phyloP scores from a whole-genome alignment of 2,888 invertebrate genomes.

The Mechanitis messenoides region DNA sequence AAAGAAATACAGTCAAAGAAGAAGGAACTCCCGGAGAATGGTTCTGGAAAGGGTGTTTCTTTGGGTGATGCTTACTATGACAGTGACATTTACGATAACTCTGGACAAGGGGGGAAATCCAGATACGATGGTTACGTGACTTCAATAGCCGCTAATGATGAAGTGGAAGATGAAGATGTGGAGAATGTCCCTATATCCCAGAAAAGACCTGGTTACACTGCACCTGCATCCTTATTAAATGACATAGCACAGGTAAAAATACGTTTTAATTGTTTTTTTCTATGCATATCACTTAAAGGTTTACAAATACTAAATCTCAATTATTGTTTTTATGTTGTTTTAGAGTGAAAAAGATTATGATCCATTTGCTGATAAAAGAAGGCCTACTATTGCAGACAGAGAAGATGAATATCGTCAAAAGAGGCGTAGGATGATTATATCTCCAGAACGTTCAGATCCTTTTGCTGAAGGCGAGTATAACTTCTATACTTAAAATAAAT shows the following conservation, averaged over 20 bases:
- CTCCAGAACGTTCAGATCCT: constrained; percentile 97
- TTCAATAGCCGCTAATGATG: constrained; percentile 97
- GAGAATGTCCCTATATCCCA: constrained; percentile 84
- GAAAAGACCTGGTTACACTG: constrained; percentile 87
- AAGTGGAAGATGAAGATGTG: constrained; percentile 95
- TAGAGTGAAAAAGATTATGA: constrained; percentile 95
- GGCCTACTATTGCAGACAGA: constrained; percentile 94
- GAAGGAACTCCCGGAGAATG: constrained; percentile 82
- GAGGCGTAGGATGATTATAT: constrained; percentile 92
- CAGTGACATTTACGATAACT: constrained; percentile 93
- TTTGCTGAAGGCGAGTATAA: constrained; percentile 95
- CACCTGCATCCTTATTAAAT: constrained; percentile 91
- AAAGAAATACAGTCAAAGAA: constrained; percentile 92
- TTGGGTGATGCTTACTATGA: constrained; percentile 93
- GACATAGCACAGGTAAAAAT: constrained; percentile 88
- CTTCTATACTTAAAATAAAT: constrained; percentile 7
- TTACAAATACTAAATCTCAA: neutral
- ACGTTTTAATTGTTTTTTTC: neutral
- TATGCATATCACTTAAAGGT: neutral
- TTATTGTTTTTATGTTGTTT: constrained; percentile 26
- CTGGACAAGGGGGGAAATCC: constrained; percentile 78
- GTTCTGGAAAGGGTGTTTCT: constrained; percentile 86
- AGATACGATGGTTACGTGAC: constrained; percentile 96
- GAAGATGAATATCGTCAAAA: constrained; percentile 98
- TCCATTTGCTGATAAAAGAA: constrained; percentile 93